Conservation (phyloP, 2,888 invertebrate species). For the Apodemia mormo region DNA sequence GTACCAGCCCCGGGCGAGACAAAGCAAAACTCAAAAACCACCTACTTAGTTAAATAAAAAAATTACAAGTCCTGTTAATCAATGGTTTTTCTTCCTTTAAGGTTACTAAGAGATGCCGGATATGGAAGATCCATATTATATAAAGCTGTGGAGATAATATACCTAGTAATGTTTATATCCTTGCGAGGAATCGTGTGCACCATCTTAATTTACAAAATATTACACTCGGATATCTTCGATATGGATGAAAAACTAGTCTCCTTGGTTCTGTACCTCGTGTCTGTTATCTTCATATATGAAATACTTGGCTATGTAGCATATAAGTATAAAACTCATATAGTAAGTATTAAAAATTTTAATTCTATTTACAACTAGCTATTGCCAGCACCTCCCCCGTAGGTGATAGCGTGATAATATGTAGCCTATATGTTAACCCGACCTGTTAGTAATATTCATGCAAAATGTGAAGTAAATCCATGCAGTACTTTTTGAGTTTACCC, state of each 20-base stretch:
- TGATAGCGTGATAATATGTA: too few species aligned
- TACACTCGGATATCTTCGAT: constrained; percentile 65
- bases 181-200: constrained; percentile 79
- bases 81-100: constrained; percentile 37
- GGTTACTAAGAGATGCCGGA: constrained; percentile 78
- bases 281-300: constrained; percentile 68
- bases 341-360: constrained; percentile 46
- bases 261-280: constrained; percentile 63
- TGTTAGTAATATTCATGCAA: too few species aligned
- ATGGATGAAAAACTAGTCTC: constrained; percentile 62
- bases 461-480: too few species aligned
- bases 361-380: too few species aligned
- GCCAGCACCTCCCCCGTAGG: too few species aligned
- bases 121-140: constrained; percentile 67
- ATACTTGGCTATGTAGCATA: constrained; percentile 64
- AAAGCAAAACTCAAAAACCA: too few species aligned
- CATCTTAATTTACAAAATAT: constrained; percentile 63
- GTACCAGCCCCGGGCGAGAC: too few species aligned
- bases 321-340: constrained; percentile 61
- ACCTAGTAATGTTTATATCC: constrained; percentile 70
- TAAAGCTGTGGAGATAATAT: constrained; percentile 70
- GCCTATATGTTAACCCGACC: too few species aligned
- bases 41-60: too few species aligned
- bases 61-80: not conserved
- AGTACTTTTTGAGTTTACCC: too few species aligned